These are phyloP conservation scores for Passer domesticus DNA, from an alignment of 2,113 vertebrate genomes.

Conservation along the genomic window DNA sequence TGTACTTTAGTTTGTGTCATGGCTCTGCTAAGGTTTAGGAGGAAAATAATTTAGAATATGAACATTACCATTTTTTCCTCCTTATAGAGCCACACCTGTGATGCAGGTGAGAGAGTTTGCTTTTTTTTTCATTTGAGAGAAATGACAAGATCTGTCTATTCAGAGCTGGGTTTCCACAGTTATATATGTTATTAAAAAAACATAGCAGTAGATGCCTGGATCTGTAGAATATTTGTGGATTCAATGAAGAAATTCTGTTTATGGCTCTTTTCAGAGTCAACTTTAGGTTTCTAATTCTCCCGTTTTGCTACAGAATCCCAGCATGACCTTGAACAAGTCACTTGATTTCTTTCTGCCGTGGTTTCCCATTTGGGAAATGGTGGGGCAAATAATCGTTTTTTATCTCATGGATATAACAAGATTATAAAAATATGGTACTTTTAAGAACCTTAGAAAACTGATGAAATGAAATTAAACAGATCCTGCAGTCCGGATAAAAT, in stretches of 20 bases:
- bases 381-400: constrained; percentile 42
- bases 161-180: background rate
- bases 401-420: constrained; percentile 45
- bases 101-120: background rate
- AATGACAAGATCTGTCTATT: background rate
- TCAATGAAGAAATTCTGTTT: background rate
- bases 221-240: background rate
- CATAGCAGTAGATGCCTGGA: background rate
- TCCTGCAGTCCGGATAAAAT: background rate
- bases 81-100: background rate
- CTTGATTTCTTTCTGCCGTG: constrained; percentile 16
- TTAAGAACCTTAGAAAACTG: constrained; percentile 46
- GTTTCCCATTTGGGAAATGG: constrained; percentile 39
- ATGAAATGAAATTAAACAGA: constrained; percentile 57
- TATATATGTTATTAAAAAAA: background rate
- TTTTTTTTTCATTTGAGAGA: background rate
- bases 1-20: background rate
- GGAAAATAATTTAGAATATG: background rate
- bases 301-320: background rate
- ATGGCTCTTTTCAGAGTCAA: background rate
- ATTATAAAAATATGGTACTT: constrained; percentile 65
- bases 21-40: background rate
- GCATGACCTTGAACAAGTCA: constrained; percentile 26
- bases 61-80: background rate
- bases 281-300: constrained; percentile 21